Base-by-base conservation (phyloP, 35 echinoderm and acorn worm genomes). In the Chiridota heheva region DNA sequence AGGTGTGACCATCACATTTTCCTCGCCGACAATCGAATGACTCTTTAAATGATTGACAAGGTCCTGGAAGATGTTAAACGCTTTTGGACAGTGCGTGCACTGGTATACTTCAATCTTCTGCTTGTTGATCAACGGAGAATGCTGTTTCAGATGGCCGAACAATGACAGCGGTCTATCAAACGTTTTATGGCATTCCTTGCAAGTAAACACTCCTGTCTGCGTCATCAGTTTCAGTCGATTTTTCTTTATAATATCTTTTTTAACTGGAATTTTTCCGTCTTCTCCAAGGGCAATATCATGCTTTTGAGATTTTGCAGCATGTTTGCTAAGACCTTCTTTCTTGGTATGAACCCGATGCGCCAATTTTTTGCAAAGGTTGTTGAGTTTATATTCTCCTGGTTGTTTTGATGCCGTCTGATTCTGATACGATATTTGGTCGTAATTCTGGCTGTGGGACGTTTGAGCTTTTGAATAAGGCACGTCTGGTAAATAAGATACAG, bases 121-220 rank as follows among this genome's bases (percentile, higher is more conserved):
- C 7, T 78, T 78, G 35, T 78, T 78, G 13, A 78, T 20, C 33
- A 78, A 42, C 2, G 75, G 75, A 4, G 75, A 78, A 42, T 78
- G 75, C 27, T 78, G 75, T 58, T 78, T 78, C 51, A 78, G 47
- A 57, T 78, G 75, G 33, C 75, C 75, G 26, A 60, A 78, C 33
- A 78, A 57, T 42, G 75, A 78, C 75, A 78, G 47, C 17, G 75
- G 75, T 18, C 75, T 34, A 17, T 78, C 62, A 38, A 78, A 78
- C 18, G 75, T 78, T 25, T 78, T 78, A 2, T 49, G 47, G 29
- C 75, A 78, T 60, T 60, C 58, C 20, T 58, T 42, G 46, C 75
- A 78, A 4, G 53, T 60, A 28, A 78, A 78, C n/a, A 36, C 62
- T 28, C 75, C 75, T 61, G 75, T 78, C 53, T 78, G 75, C 13